Conservation (phyloP, 2,797 vertebrate species). For the Hapalemur alaotrensis region DNA sequence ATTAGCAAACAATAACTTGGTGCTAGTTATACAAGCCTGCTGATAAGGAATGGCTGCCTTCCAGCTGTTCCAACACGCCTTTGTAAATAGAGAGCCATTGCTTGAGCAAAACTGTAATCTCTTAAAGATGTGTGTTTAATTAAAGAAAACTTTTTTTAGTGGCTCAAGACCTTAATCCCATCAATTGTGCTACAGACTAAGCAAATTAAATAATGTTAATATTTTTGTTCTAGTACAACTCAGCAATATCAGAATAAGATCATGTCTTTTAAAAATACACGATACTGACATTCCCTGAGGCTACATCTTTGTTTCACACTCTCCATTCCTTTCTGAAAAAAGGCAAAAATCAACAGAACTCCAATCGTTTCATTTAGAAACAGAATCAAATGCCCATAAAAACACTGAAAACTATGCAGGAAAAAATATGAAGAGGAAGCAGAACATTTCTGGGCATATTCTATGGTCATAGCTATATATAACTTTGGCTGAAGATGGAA, state of each 20-base stretch:
- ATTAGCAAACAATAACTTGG: constrained; percentile 44
- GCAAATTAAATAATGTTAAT: neutral
- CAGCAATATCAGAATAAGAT: neutral
- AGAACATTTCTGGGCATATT: neutral
- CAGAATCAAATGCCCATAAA: constrained; percentile 24
- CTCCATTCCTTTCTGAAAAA: constrained; percentile 22
- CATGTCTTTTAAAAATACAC: neutral
- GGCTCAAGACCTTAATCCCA: neutral
- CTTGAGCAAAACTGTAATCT: constrained; percentile 40
- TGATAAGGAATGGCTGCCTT: constrained; percentile 44
- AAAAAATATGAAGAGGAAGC: neutral
- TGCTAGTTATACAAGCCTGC: constrained; percentile 16
- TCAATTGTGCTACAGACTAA: neutral
- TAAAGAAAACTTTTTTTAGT: constrained; percentile 24
- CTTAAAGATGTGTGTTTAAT: constrained; percentile 33
- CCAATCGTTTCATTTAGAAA: neutral
- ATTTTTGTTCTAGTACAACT: neutral
- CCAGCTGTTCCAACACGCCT: constrained; percentile 21
- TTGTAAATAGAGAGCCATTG: constrained; percentile 52
- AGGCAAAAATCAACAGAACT: neutral
- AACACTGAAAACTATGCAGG: neutral
- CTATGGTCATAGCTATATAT: neutral
- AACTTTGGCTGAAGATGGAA: neutral
- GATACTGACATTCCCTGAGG: neutral
- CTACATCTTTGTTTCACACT: neutral